Evolutionary conservation across 2,113 vertebrate species (phyloP).

Genomic region (Microtus oregoni): DNA sequence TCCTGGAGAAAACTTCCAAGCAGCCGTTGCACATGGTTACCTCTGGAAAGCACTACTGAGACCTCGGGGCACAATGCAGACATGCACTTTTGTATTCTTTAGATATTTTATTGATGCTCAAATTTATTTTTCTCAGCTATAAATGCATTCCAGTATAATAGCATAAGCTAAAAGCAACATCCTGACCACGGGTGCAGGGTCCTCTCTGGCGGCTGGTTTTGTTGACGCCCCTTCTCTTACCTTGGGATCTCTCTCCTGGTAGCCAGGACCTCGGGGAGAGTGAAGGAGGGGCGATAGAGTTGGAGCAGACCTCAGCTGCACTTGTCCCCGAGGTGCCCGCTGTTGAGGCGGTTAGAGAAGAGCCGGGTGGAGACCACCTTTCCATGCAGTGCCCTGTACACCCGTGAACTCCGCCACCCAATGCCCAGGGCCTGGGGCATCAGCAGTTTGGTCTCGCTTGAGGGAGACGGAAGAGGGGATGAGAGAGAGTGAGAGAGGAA

Average conservation of each 20-base stretch:
- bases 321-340: not conserved
- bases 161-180: not conserved
- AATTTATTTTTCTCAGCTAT: not conserved
- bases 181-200: not conserved
- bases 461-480: accelerated
- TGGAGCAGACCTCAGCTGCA: not conserved
- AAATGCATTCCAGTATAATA: not conserved
- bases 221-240: not conserved
- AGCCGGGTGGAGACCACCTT: not conserved
- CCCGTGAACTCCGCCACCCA: accelerated
- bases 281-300: too few species aligned
- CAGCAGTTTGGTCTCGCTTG: not conserved
- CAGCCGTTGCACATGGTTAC: not conserved
- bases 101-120: not conserved
- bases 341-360: not conserved
- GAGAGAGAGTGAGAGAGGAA: not conserved
- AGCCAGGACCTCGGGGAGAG: not conserved
- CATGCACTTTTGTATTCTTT: not conserved
- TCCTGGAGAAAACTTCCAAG: not conserved
- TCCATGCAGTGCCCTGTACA: too few species aligned
- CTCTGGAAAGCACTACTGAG: not conserved
- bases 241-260: too few species aligned
- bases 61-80: not conserved
- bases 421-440: too few species aligned
- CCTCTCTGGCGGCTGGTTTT: not conserved